Percentiles rank a stretch among this genome's conserved stretches.
These are phyloP conservation scores for Drosophila aldrichi DNA, from an alignment of 2,888 invertebrate genomes.

Conservation along the genomic window DNA sequence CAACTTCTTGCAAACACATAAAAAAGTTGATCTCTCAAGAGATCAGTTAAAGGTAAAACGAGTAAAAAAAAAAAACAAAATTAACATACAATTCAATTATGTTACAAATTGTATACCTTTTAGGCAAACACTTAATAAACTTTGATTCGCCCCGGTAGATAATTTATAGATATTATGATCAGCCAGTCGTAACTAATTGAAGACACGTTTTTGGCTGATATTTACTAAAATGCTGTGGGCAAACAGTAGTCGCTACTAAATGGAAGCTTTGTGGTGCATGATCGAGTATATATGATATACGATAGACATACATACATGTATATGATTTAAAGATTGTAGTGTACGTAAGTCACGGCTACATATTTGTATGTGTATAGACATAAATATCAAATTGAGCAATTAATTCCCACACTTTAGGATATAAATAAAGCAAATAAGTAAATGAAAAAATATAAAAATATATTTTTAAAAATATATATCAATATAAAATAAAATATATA, in stretches of 20 bases:
- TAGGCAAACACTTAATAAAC: not conserved
- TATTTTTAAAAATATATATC: too few species aligned
- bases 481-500: too few species aligned
- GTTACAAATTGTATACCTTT: not conserved
- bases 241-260: constrained; percentile 1
- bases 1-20: not conserved
- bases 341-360: too few species aligned
- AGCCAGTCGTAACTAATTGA: constrained; percentile 54
- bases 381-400: too few species aligned
- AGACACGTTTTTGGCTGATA: constrained; percentile 30
- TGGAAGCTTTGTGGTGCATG: not conserved
- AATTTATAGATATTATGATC: constrained; percentile 1
- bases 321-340: not conserved
- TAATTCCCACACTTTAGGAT: too few species aligned
- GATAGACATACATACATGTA: too few species aligned
- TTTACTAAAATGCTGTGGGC: constrained; percentile 29
- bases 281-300: not conserved
- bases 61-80: not conserved
- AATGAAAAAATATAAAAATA: too few species aligned
- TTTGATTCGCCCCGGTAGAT: not conserved
- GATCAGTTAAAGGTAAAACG: not conserved
- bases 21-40: not conserved
- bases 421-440: too few species aligned
- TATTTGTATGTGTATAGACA: too few species aligned
- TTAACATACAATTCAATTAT: constrained; percentile 1